phyloP scores from a whole-genome alignment of 2,888 invertebrate genomes.

The Eupsilia transversa region DNA sequence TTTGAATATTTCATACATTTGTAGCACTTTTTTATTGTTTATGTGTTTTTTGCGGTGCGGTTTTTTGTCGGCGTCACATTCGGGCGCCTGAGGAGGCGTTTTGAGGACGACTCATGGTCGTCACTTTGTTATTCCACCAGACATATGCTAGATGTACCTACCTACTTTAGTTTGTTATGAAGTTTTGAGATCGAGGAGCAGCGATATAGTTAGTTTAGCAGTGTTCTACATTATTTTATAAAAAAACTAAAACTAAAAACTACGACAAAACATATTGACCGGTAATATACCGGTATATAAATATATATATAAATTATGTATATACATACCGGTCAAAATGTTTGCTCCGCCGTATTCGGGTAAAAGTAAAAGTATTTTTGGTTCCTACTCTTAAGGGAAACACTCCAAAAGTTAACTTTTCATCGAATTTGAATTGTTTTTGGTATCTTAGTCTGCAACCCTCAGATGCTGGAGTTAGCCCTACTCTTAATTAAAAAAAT shows the following conservation, averaged over 20 bases:
- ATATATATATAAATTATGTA: too few relatives aligned
- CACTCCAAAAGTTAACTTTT: background rate
- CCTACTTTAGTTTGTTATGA: slow-evolving; percentile 11
- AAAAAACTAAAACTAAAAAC: too few relatives aligned
- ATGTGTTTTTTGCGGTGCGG: slow-evolving; percentile 65
- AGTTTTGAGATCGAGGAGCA: background rate
- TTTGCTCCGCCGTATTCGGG: too few relatives aligned
- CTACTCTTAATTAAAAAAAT: background rate
- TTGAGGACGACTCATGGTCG: slow-evolving; percentile 70
- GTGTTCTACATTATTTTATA: background rate
- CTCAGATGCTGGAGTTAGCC: background rate
- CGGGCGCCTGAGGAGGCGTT: slow-evolving; percentile 76
- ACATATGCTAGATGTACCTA: slow-evolving; percentile 25
- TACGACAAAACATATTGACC: too few relatives aligned
- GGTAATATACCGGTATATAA: too few relatives aligned
- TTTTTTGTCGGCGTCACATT: slow-evolving; percentile 82
- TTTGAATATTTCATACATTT: slow-evolving; percentile 82
- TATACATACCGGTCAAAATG: too few relatives aligned
- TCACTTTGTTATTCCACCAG: slow-evolving; percentile 53
- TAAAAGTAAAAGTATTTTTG: too few relatives aligned
- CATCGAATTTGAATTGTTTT: background rate
- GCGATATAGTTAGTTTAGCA: too few relatives aligned
- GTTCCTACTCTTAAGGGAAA: background rate
- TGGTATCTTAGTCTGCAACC: background rate
- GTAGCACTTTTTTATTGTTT: slow-evolving; percentile 66